Evolutionary conservation across 2,797 vertebrate species (phyloP).

Genomic region (Channa striata): DNA sequence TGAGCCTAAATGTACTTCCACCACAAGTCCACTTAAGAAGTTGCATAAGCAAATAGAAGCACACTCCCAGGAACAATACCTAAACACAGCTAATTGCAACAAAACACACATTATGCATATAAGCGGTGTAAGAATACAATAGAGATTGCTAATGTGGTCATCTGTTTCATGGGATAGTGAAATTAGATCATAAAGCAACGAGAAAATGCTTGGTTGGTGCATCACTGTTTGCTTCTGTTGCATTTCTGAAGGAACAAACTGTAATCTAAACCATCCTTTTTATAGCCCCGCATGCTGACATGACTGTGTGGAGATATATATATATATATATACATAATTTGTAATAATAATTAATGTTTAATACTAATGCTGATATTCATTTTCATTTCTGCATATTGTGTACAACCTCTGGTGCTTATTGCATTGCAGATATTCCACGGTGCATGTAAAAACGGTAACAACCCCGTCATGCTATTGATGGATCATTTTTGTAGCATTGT

Average conservation of each 20-base stretch:
- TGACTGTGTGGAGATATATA: too few species aligned
- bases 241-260: constrained; percentile 68
- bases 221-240: constrained; percentile 76
- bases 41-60: constrained; percentile 53
- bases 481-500: too few species aligned
- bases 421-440: too few species aligned
- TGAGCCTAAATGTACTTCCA: constrained; percentile 51
- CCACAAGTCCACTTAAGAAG: constrained; percentile 52
- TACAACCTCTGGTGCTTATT: too few species aligned
- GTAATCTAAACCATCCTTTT: constrained; percentile 66
- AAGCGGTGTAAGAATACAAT: constrained; percentile 58
- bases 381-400: too few species aligned
- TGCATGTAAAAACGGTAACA: too few species aligned
- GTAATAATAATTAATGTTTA: too few species aligned
- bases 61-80: constrained; percentile 67
- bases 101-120: constrained; percentile 61
- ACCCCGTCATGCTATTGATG: too few species aligned
- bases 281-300: constrained; percentile 66
- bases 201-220: constrained; percentile 73
- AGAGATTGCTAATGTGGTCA: constrained; percentile 76
- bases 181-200: constrained; percentile 80
- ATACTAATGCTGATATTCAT: too few species aligned
- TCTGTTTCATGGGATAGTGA: constrained; percentile 79
- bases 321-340: too few species aligned
- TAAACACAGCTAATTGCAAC: constrained; percentile 63